Evolutionary conservation across 2,113 vertebrate species (phyloP).

Genomic region (Motacilla alba): DNA sequence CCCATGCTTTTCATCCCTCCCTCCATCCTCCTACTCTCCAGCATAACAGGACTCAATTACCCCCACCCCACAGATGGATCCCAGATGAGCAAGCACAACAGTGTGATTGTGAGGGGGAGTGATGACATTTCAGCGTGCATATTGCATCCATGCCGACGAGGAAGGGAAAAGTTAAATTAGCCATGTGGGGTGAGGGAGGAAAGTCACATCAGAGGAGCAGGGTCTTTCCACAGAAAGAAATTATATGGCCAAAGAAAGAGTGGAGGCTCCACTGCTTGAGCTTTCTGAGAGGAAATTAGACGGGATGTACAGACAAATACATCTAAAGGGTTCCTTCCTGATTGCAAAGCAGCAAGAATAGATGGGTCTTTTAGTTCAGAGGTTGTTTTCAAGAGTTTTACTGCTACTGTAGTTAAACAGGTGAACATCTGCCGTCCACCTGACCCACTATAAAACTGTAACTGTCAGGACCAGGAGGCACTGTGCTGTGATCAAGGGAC

Average conservation of each 20-base stretch:
- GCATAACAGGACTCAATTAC: not conserved
- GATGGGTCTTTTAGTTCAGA: not conserved
- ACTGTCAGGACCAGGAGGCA: not conserved
- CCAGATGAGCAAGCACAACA: slow-evolving; percentile 20
- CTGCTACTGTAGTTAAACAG: slow-evolving; percentile 37
- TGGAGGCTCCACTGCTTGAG: not conserved
- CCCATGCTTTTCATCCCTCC: not conserved
- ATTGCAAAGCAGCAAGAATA: not conserved
- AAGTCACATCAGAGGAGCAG: not conserved
- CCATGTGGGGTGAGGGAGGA: not conserved
- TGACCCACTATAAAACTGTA: slow-evolving; percentile 8
- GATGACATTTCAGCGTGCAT: not conserved
- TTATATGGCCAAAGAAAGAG: not conserved
- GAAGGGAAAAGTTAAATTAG: slow-evolving; percentile 43
- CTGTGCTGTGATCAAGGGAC: not conserved
- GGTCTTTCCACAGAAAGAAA: not conserved
- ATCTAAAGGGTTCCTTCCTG: not conserved
- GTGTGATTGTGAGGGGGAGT: not conserved
- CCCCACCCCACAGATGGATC: not conserved
- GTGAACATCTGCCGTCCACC: slow-evolving; percentile 46
- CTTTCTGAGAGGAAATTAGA: slow-evolving; percentile 45
- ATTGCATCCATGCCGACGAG: not conserved
- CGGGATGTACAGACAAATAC: not conserved
- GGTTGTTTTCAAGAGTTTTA: not conserved
- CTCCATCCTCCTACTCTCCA: not conserved